These are phyloP conservation scores for Drosophila lutescens DNA, from an alignment of 2,888 invertebrate species.

Conservation along the genomic window DNA sequence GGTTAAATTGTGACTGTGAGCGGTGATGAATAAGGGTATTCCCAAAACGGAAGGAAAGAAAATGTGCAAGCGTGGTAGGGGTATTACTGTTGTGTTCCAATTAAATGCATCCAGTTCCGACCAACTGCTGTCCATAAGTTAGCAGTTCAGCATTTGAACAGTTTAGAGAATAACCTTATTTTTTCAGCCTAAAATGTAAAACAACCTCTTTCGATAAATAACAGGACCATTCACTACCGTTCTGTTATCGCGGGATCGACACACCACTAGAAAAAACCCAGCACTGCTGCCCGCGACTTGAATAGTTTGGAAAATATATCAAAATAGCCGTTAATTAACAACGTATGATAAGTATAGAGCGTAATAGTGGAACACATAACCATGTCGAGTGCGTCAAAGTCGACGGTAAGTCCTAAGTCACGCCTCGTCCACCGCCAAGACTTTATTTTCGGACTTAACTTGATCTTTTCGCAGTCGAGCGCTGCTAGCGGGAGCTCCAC, in stretches of 20 bases:
- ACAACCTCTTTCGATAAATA: background rate
- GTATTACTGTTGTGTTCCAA: no score
- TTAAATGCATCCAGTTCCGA: no score
- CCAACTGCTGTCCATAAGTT: no score
- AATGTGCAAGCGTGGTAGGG: no score
- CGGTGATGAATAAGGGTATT: background rate
- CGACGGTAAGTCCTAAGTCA: conserved; percentile 43
- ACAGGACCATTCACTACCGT: background rate
- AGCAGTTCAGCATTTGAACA: no score
- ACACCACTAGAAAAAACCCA: conserved; percentile 3
- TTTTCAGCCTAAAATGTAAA: no score
- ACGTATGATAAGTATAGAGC: background rate
- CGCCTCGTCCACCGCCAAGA: background rate
- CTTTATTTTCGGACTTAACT: background rate
- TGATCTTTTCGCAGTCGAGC: conserved; percentile 7
- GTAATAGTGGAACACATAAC: background rate
- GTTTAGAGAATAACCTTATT: no score
- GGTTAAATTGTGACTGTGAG: background rate
- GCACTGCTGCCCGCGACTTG: conserved; percentile 13
- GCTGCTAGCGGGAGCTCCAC: conserved; percentile 51
- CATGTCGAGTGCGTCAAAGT: conserved; percentile 53
- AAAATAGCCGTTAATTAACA: background rate
- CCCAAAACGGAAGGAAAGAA: no score
- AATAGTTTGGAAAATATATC: conserved; percentile 3
- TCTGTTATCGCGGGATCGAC: conserved; percentile 3